Evolutionary conservation across 2,888 invertebrate genomes (phyloP), one percentile per base, ranked within the genome.

Genomic region (Papilio demoleus): DNA sequence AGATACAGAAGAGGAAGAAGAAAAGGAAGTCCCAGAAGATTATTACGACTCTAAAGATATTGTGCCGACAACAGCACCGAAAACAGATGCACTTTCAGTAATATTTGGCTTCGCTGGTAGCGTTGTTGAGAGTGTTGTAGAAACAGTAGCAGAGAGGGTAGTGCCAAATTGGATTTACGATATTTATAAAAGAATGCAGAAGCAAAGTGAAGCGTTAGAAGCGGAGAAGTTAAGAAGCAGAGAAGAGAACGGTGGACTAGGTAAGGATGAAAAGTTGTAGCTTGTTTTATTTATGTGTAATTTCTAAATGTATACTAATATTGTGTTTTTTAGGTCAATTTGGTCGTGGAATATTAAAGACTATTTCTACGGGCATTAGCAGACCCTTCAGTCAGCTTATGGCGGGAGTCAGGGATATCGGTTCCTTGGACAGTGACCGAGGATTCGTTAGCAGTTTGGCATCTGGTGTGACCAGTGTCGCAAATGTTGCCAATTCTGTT

Each of bases 401-500:
- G 91, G 90, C 94, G 0, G 92, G 94, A 0, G 89, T 80, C 27
- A 76, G 83, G 1, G 93, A 92, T 75, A 92, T 94, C 22, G 94
- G 94, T 1, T 94, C 95, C 3, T 81, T 95, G 78, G 94, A 95
- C 85, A 93, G 93, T 31, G 94, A 95, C 82, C 87, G 93, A 11
- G 92, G 93, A 3, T 93, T 94, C 76, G 89, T 94, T 70, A 77
- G 79, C 70, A 90, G 90, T 45, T 74, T 93, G 47, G 88, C 88
- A 0, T 87, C 91, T 0, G 87, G 92, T 0, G 88, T 90, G 14
- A 85, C 84, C 72, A 92, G 88, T 66, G 88, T 91, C 0, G 88
- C 87, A 61, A 89, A 81, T 70, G 90, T 82, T 24, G 93, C 85
- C 9, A 89, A 83, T 40, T 86, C 88, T 0, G 78, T 93, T 5